A percentile compares a stretch with the other conserved stretches of the same genome.
phyloP scores from a whole-genome alignment of 1,140 invertebrate genomes.

The Gerris buenoi region DNA sequence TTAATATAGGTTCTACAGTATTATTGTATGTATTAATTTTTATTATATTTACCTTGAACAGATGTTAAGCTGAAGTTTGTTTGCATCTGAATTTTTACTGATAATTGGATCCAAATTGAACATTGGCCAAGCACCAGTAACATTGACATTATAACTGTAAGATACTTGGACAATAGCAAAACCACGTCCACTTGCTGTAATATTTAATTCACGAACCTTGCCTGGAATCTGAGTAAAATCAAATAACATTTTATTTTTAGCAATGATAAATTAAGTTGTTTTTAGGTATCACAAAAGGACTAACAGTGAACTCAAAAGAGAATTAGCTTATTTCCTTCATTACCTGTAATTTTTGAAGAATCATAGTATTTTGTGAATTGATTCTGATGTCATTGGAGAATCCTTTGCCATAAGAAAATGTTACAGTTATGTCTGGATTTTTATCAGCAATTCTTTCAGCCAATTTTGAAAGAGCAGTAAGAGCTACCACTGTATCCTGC shows the following conservation, averaged over 20 bases:
- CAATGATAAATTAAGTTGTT: too few species aligned
- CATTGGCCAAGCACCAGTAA: conserved; percentile 74
- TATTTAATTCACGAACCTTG: conserved; percentile 38
- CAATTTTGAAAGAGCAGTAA: conserved; percentile 53
- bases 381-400: conserved; percentile 47
- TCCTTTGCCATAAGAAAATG: conserved; percentile 36
- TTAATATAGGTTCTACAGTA: too few species aligned
- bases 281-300: too few species aligned
- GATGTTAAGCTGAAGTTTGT: conserved; percentile 71
- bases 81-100: conserved; percentile 63
- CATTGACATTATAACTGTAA: conserved; percentile 71
- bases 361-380: conserved; percentile 51
- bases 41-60: conserved; percentile 61
- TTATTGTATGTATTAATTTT: too few species aligned
- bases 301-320: too few species aligned
- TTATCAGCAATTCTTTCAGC: conserved; percentile 43
- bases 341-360: conserved; percentile 55
- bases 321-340: conserved; percentile 2
- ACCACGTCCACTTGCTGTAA: conserved; percentile 63
- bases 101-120: conserved; percentile 80
- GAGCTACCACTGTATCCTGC: conserved; percentile 55
- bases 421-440: conserved; percentile 36
- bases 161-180: conserved; percentile 70
- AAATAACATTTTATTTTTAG: background rate
- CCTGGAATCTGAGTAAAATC: conserved; percentile 35